Conservation (phyloP, 2,888 invertebrate species). For the Andrena flavipes region DNA sequence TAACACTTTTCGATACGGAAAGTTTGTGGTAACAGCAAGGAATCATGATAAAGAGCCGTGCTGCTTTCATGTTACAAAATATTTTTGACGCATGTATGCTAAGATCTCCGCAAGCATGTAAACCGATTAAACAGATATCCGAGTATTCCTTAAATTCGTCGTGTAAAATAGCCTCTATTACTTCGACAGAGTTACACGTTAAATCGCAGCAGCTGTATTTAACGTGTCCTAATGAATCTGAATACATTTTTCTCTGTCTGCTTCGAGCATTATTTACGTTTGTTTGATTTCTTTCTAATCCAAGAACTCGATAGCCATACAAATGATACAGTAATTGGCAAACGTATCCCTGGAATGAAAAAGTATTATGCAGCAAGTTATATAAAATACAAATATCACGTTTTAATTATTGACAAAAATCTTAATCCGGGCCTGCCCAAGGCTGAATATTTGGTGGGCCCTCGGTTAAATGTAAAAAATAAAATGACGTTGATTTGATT, state of each 20-base stretch:
- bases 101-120: constrained; percentile 93
- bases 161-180: constrained; percentile 84
- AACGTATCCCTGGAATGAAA: constrained; percentile 88
- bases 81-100: constrained; percentile 89
- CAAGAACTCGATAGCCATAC: constrained; percentile 88
- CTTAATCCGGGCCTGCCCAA: too few species aligned
- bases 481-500: too few species aligned
- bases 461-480: too few species aligned
- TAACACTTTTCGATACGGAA: constrained; percentile 71
- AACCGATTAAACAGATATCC: constrained; percentile 86
- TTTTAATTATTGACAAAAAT: too few species aligned
- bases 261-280: constrained; percentile 87
- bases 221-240: constrained; percentile 86
- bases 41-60: constrained; percentile 88
- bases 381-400: neutral
- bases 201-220: constrained; percentile 88
- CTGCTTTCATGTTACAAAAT: constrained; percentile 87
- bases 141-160: constrained; percentile 82
- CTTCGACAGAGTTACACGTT: constrained; percentile 85
- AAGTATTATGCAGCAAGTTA: neutral
- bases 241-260: constrained; percentile 87
- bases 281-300: constrained; percentile 88
- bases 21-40: constrained; percentile 94
- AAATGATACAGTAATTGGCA: constrained; percentile 88
- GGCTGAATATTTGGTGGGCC: too few species aligned